These are phyloP conservation scores for Norana najaformis DNA, from an alignment of 2,888 invertebrate genomes.

Conservation along the genomic window DNA sequence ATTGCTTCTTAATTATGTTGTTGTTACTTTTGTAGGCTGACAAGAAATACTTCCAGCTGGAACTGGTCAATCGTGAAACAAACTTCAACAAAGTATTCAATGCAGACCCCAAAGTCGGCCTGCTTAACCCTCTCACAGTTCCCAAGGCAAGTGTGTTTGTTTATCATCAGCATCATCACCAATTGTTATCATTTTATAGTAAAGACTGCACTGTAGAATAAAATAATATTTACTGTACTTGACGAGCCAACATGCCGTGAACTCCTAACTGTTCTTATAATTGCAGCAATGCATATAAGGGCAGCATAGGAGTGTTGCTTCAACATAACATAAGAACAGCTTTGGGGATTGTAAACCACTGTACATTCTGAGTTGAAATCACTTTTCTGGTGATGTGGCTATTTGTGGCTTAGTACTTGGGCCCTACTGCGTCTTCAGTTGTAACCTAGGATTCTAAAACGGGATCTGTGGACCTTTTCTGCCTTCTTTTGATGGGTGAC, in stretches of 20 bases:
- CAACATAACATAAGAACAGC: not conserved
- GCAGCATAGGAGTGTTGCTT: not conserved
- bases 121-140: slow-evolving; percentile 56
- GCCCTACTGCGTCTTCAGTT: too few relatives aligned
- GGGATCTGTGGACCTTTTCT: too few relatives aligned
- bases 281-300: not conserved
- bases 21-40: slow-evolving; percentile 55
- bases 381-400: not conserved
- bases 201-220: not conserved
- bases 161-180: not conserved
- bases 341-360: not conserved
- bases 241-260: not conserved
- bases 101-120: slow-evolving; percentile 58
- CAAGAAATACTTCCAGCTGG: slow-evolving; percentile 61
- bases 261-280: not conserved
- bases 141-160: not conserved
- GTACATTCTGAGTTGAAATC: not conserved
- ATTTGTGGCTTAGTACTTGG: too few relatives aligned
- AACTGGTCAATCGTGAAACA: slow-evolving; percentile 62
- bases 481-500: too few relatives aligned
- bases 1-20: not conserved
- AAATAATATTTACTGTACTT: not conserved
- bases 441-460: too few relatives aligned
- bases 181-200: not conserved
- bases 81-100: slow-evolving; percentile 64